Percentiles rank a stretch among this genome's conserved stretches.
These are phyloP conservation scores for Acrocephalus arundinaceus DNA, from an alignment of 2,113 vertebrate genomes.

Conservation along the genomic window DNA sequence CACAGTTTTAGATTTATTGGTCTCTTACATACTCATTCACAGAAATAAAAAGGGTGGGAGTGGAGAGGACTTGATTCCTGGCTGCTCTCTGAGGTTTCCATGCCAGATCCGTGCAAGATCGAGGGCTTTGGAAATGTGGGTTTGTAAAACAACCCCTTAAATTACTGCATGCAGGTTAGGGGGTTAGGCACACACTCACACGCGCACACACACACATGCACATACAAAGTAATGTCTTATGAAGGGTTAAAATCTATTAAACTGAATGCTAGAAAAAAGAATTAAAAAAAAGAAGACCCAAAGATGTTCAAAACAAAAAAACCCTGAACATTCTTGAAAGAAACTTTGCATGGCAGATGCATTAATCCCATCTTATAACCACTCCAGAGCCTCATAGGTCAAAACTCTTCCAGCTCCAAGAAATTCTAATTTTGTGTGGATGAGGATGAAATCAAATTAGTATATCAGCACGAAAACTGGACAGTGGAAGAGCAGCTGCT, in stretches of 20 bases:
- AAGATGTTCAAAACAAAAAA: background rate
- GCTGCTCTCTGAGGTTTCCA: constrained; percentile 22
- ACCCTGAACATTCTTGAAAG: background rate
- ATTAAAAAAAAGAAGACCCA: background rate
- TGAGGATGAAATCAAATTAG: constrained; percentile 25
- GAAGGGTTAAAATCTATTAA: background rate
- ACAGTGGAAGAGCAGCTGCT: constrained; percentile 17
- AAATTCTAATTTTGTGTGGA: background rate
- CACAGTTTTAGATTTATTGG: constrained; percentile 56
- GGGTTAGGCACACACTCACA: background rate
- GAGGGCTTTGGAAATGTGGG: background rate
- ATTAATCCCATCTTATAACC: constrained; percentile 9
- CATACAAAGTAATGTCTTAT: background rate
- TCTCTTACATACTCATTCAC: constrained; percentile 62
- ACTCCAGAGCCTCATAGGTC: background rate
- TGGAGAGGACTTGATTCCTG: constrained; percentile 27
- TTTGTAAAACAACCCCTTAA: constrained; percentile 30
- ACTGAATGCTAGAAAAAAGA: background rate
- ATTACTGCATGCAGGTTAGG: background rate
- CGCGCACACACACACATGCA: fast-evolving
- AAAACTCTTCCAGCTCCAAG: background rate
- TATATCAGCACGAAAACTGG: background rate
- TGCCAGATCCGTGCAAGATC: background rate
- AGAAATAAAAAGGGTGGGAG: constrained; percentile 51
- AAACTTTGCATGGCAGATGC: background rate